Base-by-base conservation (phyloP, 1,140 invertebrate genomes). In the Lucilia cuprina region DNA sequence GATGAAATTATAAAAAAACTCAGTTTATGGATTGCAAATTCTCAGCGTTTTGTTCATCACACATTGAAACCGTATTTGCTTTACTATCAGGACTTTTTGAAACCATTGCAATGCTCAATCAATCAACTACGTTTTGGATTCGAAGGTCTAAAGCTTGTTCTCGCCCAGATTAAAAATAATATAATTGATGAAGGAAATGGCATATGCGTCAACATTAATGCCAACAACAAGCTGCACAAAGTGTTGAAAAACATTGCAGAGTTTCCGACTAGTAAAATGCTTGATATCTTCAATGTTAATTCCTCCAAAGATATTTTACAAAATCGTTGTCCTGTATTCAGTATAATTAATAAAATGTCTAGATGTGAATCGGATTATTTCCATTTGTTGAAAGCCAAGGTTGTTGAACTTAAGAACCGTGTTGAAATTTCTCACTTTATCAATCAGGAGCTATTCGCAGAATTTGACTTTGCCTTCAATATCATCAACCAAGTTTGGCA, bases 401-500 rank as follows among this genome's bases (percentile, higher is more conserved):
- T 96, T 3, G 91, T 92, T 60, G 95, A 96, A 85, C 87, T 95
- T 4, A 92, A 92, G 41, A 95, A 90, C 83, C 85, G 82, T 13
- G 86, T 88, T n/a, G 82, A 84, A 0, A 87, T 89, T 35, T 86
- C 88, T 0, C 14, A 50, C 3, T 83, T 78, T 70, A 87, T 94
- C 4, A 93, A 93, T 83, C 87, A 90, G n/a, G 84, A 87, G 0
- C 84, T 92, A 0, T 93, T 94, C 88, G 84, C 89, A 0, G 88
- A 92, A 4, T 91, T 95, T 34, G 91, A 94, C 82, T 87, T 91
- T 0, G 87, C 88, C 0, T 75, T 90, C n/a, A 83, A 86, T 50
- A 87, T 90, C 2, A 89, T 96, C 49, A 94, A 96, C 0, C 88
- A 92, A 17, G 91, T 94, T 0, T 99, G 97, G 97, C 94, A 94